Evolutionary conservation across 2,888 invertebrate species (phyloP).

Genomic region (Hetaerina titia): DNA sequence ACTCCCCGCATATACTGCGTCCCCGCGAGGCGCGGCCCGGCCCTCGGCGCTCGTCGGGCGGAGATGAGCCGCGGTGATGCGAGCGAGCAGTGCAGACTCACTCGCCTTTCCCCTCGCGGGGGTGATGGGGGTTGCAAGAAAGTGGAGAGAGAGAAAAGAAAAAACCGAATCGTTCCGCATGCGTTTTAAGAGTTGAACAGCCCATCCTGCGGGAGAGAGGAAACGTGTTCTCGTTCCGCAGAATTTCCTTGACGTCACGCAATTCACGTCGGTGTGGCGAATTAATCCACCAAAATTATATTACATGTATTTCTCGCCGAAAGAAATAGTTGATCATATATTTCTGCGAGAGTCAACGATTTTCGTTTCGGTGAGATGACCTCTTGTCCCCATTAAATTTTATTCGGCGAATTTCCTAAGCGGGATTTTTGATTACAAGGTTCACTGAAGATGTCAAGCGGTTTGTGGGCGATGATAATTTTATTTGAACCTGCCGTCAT

Average conservation of each 20-base stretch:
- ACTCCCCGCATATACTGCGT: neutral
- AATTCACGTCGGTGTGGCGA: neutral
- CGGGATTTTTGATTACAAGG: neutral
- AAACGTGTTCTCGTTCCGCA: conserved; percentile 4
- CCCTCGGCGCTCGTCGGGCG: neutral
- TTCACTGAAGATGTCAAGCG: neutral
- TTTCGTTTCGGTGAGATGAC: neutral
- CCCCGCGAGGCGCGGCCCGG: too few relatives aligned
- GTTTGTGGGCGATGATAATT: neutral
- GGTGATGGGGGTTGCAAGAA: neutral
- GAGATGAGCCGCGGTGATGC: neutral
- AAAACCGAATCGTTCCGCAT: neutral
- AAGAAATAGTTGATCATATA: neutral
- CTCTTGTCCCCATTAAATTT: neutral
- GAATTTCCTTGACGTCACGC: neutral
- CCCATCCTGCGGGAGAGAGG: neutral
- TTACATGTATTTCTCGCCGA: neutral
- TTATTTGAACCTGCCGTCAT: neutral
- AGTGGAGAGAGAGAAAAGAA: neutral
- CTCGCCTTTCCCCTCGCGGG: neutral
- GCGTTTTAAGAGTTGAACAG: neutral
- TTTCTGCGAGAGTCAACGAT: neutral
- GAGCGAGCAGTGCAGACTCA: neutral
- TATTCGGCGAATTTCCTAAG: neutral
- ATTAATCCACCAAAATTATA: conserved; percentile 1